Conservation (phyloP, 2,113 vertebrate species). For the Phyllopteryx taeniolatus region DNA sequence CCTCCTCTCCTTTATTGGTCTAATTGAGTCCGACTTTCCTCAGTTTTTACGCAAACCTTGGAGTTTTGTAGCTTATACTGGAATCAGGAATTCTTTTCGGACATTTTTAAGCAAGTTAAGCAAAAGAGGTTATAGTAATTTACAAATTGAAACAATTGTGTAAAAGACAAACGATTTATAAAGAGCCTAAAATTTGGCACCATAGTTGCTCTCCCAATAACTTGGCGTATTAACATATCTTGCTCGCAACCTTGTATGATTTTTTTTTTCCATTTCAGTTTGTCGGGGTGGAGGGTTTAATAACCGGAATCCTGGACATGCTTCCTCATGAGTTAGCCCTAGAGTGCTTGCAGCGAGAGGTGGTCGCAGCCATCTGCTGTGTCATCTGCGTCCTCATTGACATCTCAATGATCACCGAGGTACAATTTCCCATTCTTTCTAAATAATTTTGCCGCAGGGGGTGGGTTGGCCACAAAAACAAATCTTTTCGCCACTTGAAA, state of each 20-base stretch:
- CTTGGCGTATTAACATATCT: background rate
- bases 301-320: conserved; percentile 94
- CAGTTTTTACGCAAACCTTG: no score
- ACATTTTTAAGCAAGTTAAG: no score
- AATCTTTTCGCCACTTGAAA: no score
- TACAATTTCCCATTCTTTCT: conserved; percentile 38
- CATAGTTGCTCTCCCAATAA: background rate
- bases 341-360: conserved; percentile 81
- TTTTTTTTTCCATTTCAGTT: conserved; percentile 73
- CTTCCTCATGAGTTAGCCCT: conserved; percentile 82
- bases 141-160: background rate
- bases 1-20: no score
- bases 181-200: background rate
- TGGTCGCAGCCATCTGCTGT: conserved; percentile 90
- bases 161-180: background rate
- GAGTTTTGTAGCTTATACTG: no score
- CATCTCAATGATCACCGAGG: conserved; percentile 95
- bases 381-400: conserved; percentile 90
- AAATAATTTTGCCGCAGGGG: background rate
- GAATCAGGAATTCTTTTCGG: no score
- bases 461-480: no score
- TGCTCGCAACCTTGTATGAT: background rate
- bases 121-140: no score
- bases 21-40: no score
- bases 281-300: conserved; percentile 94